A percentile compares a stretch with the other conserved stretches of the same genome.
These are phyloP conservation scores for Tachina grossa DNA, from an alignment of 2,888 invertebrate genomes.

Conservation along the genomic window DNA sequence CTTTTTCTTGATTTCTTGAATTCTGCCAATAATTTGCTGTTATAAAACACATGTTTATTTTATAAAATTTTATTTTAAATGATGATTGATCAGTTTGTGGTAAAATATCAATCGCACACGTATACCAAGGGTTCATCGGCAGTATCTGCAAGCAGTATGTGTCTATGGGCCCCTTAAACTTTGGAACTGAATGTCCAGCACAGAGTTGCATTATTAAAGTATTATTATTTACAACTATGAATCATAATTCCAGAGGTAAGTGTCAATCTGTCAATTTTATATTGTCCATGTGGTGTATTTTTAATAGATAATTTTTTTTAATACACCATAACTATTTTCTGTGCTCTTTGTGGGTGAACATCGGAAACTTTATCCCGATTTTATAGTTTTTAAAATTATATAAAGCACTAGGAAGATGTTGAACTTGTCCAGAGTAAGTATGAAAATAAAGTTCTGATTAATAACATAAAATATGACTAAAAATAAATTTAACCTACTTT, in stretches of 20 bases:
- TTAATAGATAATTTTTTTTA: too few relatives aligned
- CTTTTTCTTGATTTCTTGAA: too few relatives aligned
- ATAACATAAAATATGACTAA: not conserved
- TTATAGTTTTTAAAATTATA: conserved; percentile 56
- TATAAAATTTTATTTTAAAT: too few relatives aligned
- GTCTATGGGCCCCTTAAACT: too few relatives aligned
- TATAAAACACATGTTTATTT: too few relatives aligned
- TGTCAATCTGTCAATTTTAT: conserved; percentile 37
- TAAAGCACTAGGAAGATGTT: conserved; percentile 75
- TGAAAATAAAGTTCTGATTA: not conserved
- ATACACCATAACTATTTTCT: too few relatives aligned
- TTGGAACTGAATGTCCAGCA: not conserved
- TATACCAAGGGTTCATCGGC: too few relatives aligned
- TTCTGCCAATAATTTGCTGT: too few relatives aligned
- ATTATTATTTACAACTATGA: conserved; percentile 38
- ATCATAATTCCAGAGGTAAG: conserved; percentile 53
- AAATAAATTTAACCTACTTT: not conserved
- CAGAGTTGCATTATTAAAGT: conserved; percentile 14
- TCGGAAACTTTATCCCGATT: not conserved
- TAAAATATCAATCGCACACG: too few relatives aligned
- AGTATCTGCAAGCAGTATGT: too few relatives aligned
- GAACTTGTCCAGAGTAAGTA: conserved; percentile 81
- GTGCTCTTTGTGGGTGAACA: not conserved
- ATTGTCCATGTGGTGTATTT: too few relatives aligned
- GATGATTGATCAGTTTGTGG: too few relatives aligned